Base-by-base conservation (phyloP, 1,140 invertebrate species). In the Drosophila carrolli region DNA sequence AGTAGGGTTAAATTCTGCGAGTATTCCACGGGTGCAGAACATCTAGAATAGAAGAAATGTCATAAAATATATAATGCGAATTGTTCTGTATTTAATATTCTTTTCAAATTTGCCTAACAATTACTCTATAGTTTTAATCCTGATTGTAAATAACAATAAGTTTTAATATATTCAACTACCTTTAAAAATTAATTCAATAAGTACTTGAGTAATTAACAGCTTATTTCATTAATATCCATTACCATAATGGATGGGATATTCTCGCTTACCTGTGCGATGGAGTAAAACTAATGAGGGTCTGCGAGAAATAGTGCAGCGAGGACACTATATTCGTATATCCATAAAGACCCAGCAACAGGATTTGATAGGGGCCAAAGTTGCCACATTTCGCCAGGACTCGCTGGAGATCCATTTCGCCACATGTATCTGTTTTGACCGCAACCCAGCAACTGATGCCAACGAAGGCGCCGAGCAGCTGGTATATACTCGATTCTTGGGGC, bases 321-420 rank as follows among this genome's bases (percentile, higher is more conserved):
- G 93, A 93, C 23, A 94, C 53, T 11, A 94, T 81, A 67, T 94
- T 94, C n/a, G 94, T 93, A 11, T 93, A 88, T 14, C 94, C 93
- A 51, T 95, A 94, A n/a, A 95, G 79, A 3, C 92, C 75, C 77
- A 95, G 93, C 5, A 95, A 78, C 4, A 94, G 78, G 51, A 93
- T 92, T 83, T 95, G 95, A 86, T 94, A 95, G 29, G 84, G 84
- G 3, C 94, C 94, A 73, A 95, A 95, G 78, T 94, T 94, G 0
- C 95, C 95, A 19, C 94, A 94, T 65, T 94, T 93, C 5, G 92
- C 89, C 29, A 95, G 81, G 67, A 95, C 93, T 13, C 92, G 92
- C 80, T 95, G 94, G 50, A 95, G 94, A 76, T 95, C 93, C 78
- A 93, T 90, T 58, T 48, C 1, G 14, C 19, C 23, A 11, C 54